phyloP scores from a whole-genome alignment of 1,140 invertebrate species.

The Myzus persicae region DNA sequence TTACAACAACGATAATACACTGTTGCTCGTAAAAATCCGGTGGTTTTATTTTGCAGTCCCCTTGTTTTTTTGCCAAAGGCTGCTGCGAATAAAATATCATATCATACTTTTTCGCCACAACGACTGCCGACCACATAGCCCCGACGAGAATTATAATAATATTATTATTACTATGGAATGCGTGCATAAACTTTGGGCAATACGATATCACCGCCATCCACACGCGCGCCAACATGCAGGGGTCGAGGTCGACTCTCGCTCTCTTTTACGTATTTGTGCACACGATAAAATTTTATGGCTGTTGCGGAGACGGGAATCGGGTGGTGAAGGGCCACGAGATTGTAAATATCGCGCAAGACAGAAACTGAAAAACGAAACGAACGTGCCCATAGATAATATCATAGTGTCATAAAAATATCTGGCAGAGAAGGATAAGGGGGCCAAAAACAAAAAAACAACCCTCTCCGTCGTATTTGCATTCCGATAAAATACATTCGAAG shows the following conservation, averaged over 20 bases:
- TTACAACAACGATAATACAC: not conserved
- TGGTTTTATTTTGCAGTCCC: not conserved
- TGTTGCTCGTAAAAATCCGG: not conserved
- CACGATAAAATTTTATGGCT: conserved; percentile 12
- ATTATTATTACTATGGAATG: not conserved
- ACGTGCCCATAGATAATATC: conserved; percentile 9
- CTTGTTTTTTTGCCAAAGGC: not conserved
- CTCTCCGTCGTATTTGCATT: conserved; percentile 1
- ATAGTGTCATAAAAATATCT: not conserved
- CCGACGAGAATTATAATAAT: not conserved
- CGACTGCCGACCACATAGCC: not conserved
- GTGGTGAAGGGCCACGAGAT: not conserved
- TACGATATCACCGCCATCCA: not conserved
- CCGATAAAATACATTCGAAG: conserved; percentile 25
- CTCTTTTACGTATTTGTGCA: not conserved
- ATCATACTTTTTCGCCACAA: not conserved
- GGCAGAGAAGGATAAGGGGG: not conserved
- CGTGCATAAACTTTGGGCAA: not conserved
- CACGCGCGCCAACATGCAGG: not conserved
- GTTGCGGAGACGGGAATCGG: not conserved
- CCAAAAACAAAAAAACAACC: not conserved
- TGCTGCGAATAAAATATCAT: not conserved
- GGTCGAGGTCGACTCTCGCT: not conserved
- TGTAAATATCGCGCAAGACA: not conserved
- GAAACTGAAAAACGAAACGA: conserved; percentile 34